Conservation (phyloP, 2,888 invertebrate genomes). For the Agrilus biguttatus region DNA sequence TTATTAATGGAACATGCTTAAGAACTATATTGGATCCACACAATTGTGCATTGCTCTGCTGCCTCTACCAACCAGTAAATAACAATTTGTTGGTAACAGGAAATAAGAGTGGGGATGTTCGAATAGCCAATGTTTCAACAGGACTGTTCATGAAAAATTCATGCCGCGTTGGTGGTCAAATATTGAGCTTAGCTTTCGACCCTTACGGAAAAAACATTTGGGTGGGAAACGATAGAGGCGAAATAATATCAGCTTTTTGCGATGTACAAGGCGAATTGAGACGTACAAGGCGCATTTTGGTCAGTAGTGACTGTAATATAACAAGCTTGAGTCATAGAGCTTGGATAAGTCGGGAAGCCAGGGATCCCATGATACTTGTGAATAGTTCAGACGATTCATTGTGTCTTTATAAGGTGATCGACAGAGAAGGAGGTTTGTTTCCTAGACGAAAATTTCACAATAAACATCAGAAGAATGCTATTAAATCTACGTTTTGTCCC, state of each 20-base stretch:
- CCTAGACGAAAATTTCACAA: slow-evolving; percentile 53
- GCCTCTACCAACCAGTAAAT: slow-evolving; percentile 70
- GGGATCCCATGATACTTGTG: slow-evolving; percentile 55
- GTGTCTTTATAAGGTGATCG: slow-evolving; percentile 47
- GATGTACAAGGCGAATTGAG: slow-evolving; percentile 24
- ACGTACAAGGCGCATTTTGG: slow-evolving; percentile 18
- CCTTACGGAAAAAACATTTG: slow-evolving; percentile 65
- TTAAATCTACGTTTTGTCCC: slow-evolving; percentile 72
- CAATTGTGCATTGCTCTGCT: slow-evolving; percentile 48
- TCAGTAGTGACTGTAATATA: slow-evolving; percentile 34
- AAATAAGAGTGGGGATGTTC: slow-evolving; percentile 57
- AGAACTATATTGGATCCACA: slow-evolving; percentile 49
- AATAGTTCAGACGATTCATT: slow-evolving; percentile 65
- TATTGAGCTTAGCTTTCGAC: slow-evolving; percentile 61
- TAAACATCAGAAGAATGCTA: slow-evolving; percentile 40
- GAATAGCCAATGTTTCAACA: slow-evolving; percentile 71
- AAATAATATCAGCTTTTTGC: slow-evolving; percentile 25
- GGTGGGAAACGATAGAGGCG: slow-evolving; percentile 61
- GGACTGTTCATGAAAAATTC: slow-evolving; percentile 59
- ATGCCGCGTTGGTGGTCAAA: slow-evolving; percentile 43
- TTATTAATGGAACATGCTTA: slow-evolving; percentile 41
- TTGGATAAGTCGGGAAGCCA: slow-evolving; percentile 62
- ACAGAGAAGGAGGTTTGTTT: slow-evolving; percentile 50
- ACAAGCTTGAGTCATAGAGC: slow-evolving; percentile 65
- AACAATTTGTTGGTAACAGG: slow-evolving; percentile 76